phyloP scores from a whole-genome alignment of 2,113 vertebrate species.

The Platanista minor region DNA sequence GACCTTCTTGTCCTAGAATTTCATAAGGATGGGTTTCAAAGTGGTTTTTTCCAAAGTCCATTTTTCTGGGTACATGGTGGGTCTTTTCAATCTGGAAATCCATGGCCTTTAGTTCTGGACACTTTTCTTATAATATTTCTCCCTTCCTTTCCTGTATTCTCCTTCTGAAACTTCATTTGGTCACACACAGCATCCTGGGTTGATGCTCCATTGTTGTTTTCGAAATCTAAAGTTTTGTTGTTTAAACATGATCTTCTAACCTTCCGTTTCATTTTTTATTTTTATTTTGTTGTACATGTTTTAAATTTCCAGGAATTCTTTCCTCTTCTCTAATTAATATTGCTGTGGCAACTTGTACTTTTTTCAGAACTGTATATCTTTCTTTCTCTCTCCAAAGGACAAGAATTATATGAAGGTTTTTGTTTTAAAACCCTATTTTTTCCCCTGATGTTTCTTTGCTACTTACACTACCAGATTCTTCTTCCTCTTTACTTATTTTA shows the following conservation, averaged over 20 bases:
- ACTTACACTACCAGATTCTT: background rate
- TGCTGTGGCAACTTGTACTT: background rate
- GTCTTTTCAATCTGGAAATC: background rate
- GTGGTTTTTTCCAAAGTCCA: background rate
- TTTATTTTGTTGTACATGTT: background rate
- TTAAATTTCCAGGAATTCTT: background rate
- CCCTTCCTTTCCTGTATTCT: background rate
- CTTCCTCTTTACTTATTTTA: background rate
- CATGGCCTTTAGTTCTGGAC: background rate
- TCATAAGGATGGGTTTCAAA: background rate
- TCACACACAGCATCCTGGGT: background rate
- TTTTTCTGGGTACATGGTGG: background rate
- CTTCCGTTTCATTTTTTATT: background rate
- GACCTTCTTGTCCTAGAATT: background rate
- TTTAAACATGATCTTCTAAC: background rate
- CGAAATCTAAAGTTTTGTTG: background rate
- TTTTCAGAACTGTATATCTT: background rate
- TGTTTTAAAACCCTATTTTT: background rate
- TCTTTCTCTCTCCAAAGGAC: background rate
- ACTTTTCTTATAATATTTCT: background rate
- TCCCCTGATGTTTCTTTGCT: background rate
- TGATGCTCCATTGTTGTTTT: background rate
- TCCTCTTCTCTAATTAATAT: background rate
- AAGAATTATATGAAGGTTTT: background rate
- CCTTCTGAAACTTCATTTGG: background rate